These are phyloP conservation scores for Harpalus rubripes DNA, from an alignment of 2,888 invertebrate genomes.

Conservation along the genomic window DNA sequence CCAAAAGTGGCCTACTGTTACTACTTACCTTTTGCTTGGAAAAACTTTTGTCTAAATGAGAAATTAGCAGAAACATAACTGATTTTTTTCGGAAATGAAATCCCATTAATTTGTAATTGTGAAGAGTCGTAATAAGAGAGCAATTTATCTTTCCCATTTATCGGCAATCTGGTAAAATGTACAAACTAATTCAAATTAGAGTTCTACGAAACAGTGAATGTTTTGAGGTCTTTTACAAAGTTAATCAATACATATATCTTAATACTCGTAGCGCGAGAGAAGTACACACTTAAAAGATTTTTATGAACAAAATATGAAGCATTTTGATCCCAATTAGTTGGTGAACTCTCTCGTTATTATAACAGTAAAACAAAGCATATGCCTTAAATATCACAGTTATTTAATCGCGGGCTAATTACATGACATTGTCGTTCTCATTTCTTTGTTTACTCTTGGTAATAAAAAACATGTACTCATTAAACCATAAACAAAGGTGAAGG, in stretches of 20 bases:
- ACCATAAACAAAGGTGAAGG: conserved; percentile 4
- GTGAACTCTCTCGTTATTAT: conserved; percentile 14
- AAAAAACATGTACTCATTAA: conserved; percentile 31
- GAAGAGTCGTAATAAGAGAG: neutral
- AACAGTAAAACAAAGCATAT: conserved; percentile 30
- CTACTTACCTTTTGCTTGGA: too few relatives aligned
- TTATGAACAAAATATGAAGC: conserved; percentile 23
- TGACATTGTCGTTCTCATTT: conserved; percentile 35
- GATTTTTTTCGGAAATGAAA: neutral
- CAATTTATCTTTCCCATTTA: neutral
- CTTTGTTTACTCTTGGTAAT: conserved; percentile 24
- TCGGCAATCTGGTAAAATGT: conserved; percentile 1
- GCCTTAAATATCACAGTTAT: conserved; percentile 37
- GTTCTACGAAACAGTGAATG: neutral
- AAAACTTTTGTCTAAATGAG: neutral
- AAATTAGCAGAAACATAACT: neutral
- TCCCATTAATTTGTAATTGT: neutral
- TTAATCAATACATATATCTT: conserved; percentile 22
- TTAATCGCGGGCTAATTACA: conserved; percentile 26
- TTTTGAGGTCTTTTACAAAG: neutral
- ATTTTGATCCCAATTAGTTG: conserved; percentile 12
- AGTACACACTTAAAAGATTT: conserved; percentile 11
- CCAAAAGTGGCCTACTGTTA: too few relatives aligned
- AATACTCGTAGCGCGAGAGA: neutral
- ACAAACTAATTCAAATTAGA: neutral